Evolutionary conservation across 2,888 invertebrate species (phyloP), one percentile per base, ranked within the genome.

Genomic region (Chironomus tentans): DNA sequence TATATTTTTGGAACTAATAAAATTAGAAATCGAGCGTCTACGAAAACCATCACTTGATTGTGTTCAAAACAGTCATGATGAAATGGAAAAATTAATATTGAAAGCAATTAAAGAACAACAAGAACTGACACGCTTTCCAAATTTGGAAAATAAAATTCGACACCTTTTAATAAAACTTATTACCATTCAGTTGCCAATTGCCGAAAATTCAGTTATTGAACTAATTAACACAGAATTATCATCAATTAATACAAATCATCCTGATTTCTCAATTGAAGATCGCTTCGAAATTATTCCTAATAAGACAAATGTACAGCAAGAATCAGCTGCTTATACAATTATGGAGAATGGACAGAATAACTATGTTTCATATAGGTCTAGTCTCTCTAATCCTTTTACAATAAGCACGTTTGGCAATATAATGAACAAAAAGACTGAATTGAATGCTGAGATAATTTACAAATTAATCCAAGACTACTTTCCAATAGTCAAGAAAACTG

Each of bases 221-320:
- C 84, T 99, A 80, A 97, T 99, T 12, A 92, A 93, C 50, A 97
- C 99, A 80, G 99, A 99, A 85, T 86, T 99, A 81, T 96, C 99
- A 0, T 99, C 99, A 84, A 98, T 99, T 75, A 99, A 99, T 85
- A 99, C 98, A 13, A 98, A 98, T 82, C 99, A 99, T 86, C 99
- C 99, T 0, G 99, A 99, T 86, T 99, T 99, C 85, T 93, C 94
- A 81, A 92, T 93, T 82, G 98, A 99, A 83, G 97, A 97, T 1
- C 92, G 93, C 15, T n/a, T 50, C n/a, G 13, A 50, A n/a, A 50
- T 2, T 12, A 85, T 95, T 1, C 68, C 95, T 94, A n/a, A 90
- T 94, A n/a, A n/a, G n/a, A n/a, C n/a, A n/a, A n/a, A n/a, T n/a
- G n/a, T n/a, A n/a, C 0, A 86, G 95, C 78, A 87, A 50, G 13